A percentile compares a stretch with the other conserved stretches of the same genome.
phyloP scores from a whole-genome alignment of 2,888 invertebrate genomes.

The Cartodere bifasciata region DNA sequence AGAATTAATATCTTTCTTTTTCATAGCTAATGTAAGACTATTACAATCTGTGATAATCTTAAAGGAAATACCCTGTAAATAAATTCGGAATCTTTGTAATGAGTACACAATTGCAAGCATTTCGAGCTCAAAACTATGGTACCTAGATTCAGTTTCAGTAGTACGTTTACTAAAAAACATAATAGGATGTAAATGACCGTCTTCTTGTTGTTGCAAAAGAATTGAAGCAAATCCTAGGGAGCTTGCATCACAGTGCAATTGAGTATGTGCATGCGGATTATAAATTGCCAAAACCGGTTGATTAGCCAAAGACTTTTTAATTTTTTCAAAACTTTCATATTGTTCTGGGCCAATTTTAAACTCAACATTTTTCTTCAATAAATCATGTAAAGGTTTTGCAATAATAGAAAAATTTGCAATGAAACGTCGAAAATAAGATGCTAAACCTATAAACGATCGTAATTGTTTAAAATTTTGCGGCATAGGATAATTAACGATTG shows the following conservation, averaged over 20 bases:
- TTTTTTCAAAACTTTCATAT: constrained; percentile 16
- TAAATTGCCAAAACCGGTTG: constrained; percentile 17
- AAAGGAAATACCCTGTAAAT: constrained; percentile 18
- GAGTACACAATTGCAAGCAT: constrained; percentile 20
- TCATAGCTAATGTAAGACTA: constrained; percentile 13
- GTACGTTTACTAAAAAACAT: constrained; percentile 23
- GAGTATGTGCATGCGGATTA: constrained; percentile 17
- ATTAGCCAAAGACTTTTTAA: constrained; percentile 14
- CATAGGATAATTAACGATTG: constrained; percentile 15
- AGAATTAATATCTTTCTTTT: constrained; percentile 14
- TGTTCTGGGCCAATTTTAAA: constrained; percentile 17
- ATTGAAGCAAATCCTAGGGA: constrained; percentile 18
- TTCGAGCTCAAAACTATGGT: constrained; percentile 24
- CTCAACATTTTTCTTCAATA: constrained; percentile 16
- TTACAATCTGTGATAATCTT: constrained; percentile 23
- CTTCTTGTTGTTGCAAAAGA: no score
- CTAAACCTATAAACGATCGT: constrained; percentile 18
- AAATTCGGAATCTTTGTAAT: constrained; percentile 18
- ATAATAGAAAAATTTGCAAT: constrained; percentile 16
- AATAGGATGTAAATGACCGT: constrained; percentile 19
- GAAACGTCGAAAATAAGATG: constrained; percentile 20
- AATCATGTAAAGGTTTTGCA: constrained; percentile 16
- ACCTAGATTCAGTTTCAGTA: constrained; percentile 17
- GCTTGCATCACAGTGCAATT: constrained; percentile 24
- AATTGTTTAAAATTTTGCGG: constrained; percentile 13